phyloP scores from a whole-genome alignment of 2,888 invertebrate species.

The Plebejus argus region DNA sequence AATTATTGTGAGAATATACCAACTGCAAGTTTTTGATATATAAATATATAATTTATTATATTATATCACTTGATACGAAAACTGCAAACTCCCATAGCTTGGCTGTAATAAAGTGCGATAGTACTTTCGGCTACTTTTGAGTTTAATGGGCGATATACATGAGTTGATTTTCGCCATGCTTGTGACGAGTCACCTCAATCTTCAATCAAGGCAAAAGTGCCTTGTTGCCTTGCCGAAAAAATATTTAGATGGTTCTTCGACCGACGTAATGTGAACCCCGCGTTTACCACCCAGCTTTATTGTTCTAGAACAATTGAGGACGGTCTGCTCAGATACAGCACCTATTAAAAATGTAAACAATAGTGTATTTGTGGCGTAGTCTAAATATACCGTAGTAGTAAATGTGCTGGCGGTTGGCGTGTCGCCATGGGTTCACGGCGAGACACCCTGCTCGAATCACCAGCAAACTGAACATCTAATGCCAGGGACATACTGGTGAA shows the following conservation, averaged over 20 bases:
- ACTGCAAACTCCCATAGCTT: no score
- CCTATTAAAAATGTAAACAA: constrained; percentile 30
- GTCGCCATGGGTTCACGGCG: constrained; percentile 26
- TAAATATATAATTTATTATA: no score
- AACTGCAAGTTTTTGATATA: no score
- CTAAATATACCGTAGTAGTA: constrained; percentile 27
- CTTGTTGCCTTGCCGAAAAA: no score
- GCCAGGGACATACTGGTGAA: not conserved
- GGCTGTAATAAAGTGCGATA: no score
- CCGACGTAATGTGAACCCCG: no score
- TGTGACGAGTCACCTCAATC: no score
- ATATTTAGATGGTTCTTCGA: no score
- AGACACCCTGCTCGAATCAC: constrained; percentile 8
- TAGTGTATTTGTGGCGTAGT: constrained; percentile 21
- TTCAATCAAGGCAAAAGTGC: no score
- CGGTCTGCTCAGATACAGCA: not conserved
- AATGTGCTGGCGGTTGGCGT: constrained; percentile 23
- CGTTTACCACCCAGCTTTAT: not conserved
- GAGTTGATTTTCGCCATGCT: not conserved
- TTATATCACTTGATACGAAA: no score
- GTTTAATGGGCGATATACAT: not conserved
- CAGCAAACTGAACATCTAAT: constrained; percentile 17
- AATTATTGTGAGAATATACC: no score
- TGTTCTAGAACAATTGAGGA: not conserved
- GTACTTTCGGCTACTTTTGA: no score